Base-by-base conservation (phyloP, 2,113 vertebrate species). In the Cathartes aura region DNA sequence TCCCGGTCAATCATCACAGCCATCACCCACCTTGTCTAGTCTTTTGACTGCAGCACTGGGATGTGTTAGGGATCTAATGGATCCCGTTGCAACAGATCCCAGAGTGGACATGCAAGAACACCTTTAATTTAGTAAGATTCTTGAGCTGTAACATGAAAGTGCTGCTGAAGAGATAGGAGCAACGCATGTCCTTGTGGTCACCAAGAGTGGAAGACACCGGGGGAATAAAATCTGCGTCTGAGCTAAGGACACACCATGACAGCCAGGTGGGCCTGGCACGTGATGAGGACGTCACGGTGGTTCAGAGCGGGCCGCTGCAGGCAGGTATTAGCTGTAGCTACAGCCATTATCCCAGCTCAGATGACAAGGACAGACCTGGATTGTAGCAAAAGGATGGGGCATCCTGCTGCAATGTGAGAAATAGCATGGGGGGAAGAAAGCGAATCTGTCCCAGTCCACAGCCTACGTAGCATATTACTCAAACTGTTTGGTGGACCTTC, bases 381-480 rank as follows among this genome's bases (percentile, higher is more conserved):
- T 17, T 0, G 1, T 9, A n/a, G 40, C 13, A 76, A 40, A 76
- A 73, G 7, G 27, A 40, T 34, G 64, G 27, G 15, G 6, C 12
- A 43, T 24, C 59, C 42, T 52, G 3, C 43, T 85, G 45, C 55
- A 36, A 72, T 7, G 7, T 14, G 45, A 43, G 21, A 47, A 78
- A 76, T 3, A 10, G 6, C 8, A 2, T 2, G 21, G 21, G 29
- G 23, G 16, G 14, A 20, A 18, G 32, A 40, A 62, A 26, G 13
- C 11, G 29, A 20, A 70, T 32, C 36, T 70, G 32, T 47, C 50
- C 45, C 75, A 48, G 1, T 6, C 34, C 60, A 58, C 55, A 84
- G 19, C 9, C n/a, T 20, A 0, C 0, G 0, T 6, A 74, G 36
- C 11, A 11, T 19, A 18, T 47, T 12, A 59, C 1, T 38, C 48